These are phyloP conservation scores for Panulirus ornatus DNA, from an alignment of 1,140 invertebrate species.

Conservation along the genomic window DNA sequence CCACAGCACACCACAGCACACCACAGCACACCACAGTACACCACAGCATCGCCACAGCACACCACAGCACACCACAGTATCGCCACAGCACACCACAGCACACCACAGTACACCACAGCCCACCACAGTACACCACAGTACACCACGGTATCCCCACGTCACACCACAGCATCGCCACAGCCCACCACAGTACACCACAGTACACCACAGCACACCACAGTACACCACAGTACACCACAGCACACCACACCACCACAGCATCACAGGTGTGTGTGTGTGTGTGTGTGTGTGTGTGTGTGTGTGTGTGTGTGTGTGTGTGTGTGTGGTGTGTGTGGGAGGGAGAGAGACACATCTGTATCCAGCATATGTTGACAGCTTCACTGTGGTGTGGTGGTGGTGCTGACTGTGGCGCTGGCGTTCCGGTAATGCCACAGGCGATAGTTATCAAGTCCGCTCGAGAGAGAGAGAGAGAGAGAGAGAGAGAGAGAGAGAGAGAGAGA, in stretches of 20 bases:
- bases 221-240: not conserved
- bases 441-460: too few species aligned
- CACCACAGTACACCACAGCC: constrained; percentile 8
- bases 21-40: constrained; percentile 4
- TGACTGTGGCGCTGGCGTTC: too few species aligned
- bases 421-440: too few species aligned
- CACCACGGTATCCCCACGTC: not conserved
- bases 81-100: not conserved
- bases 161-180: constrained; percentile 6
- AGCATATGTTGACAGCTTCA: too few species aligned
- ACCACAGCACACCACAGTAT: not conserved
- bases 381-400: too few species aligned
- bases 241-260: not conserved
- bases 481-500: too few species aligned
- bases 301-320: too few species aligned
- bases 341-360: too few species aligned
- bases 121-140: constrained; percentile 18
- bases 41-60: constrained; percentile 3
- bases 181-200: not conserved
- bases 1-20: constrained; percentile 21
- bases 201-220: not conserved
- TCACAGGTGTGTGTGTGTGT: too few species aligned
- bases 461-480: too few species aligned
- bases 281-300: too few species aligned
- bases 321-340: too few species aligned